Conservation (phyloP, 2,113 vertebrate genomes). For the Phycodurus eques region DNA sequence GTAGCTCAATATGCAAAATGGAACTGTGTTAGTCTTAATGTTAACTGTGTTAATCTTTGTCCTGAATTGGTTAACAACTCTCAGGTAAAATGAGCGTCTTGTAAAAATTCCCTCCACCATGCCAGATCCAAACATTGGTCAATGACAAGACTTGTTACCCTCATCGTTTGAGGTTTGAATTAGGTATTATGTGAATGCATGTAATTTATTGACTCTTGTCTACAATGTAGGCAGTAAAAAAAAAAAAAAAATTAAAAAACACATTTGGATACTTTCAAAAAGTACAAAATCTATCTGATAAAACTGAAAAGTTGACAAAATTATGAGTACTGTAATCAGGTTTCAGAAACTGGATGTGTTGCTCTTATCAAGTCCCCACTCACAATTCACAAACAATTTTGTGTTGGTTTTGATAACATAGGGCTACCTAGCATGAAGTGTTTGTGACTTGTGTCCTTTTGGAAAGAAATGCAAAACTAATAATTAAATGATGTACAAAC, state of each 20-base stretch:
- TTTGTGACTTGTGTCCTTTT: conserved; percentile 61
- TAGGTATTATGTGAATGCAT: conserved; percentile 64
- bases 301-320: conserved; percentile 26
- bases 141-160: conserved; percentile 36
- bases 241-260: conserved; percentile 38
- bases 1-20: conserved; percentile 15
- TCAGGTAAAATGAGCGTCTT: conserved; percentile 48
- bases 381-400: background rate
- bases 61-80: conserved; percentile 54
- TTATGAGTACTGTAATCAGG: conserved; percentile 15
- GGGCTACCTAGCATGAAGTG: conserved; percentile 52
- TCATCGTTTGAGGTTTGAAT: conserved; percentile 48
- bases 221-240: conserved; percentile 69
- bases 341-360: conserved; percentile 15
- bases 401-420: background rate
- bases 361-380: conserved; percentile 12
- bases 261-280: conserved; percentile 47
- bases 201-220: conserved; percentile 67
- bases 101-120: conserved; percentile 13
- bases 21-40: conserved; percentile 17
- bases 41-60: conserved; percentile 39
- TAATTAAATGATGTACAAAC: conserved; percentile 87
- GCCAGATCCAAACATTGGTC: conserved; percentile 15
- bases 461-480: conserved; percentile 75
- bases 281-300: conserved; percentile 20